Evolutionary conservation across 2,113 vertebrate genomes (phyloP).

Genomic region (Amphiprion ocellaris): DNA sequence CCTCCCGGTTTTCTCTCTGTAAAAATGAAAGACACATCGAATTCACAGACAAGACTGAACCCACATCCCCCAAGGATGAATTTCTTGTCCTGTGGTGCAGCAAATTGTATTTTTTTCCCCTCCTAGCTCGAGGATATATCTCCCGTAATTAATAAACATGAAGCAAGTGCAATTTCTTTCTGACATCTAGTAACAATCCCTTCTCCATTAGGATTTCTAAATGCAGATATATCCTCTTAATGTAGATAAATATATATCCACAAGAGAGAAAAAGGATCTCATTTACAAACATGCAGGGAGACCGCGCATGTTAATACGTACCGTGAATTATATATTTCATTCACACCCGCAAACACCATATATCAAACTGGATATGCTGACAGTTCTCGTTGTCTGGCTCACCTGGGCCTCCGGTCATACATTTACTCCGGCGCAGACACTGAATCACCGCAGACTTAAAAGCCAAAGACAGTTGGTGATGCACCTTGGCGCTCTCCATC

Average conservation of each 20-base stretch:
- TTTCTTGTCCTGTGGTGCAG: conserved; percentile 68
- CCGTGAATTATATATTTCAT: conserved; percentile 28
- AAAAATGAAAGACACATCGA: conserved; percentile 72
- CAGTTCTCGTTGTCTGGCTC: conserved; percentile 38
- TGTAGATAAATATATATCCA: not conserved
- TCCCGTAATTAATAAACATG: conserved; percentile 74
- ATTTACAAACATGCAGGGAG: not conserved
- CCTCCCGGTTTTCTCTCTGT: conserved; percentile 57
- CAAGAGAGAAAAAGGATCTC: not conserved
- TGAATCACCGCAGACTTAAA: conserved; percentile 28
- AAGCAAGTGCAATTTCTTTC: conserved; percentile 41
- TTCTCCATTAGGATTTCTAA: conserved; percentile 26
- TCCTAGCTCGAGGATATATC: conserved; percentile 49
- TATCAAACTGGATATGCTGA: conserved; percentile 37
- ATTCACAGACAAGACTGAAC: conserved; percentile 70
- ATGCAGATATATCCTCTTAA: conserved; percentile 22
- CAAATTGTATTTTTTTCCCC: conserved; percentile 62
- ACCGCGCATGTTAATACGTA: conserved; percentile 20
- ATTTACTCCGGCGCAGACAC: conserved; percentile 35
- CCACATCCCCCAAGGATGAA: conserved; percentile 45
- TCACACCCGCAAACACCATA: conserved; percentile 11
- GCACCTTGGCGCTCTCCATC: conserved; percentile 36
- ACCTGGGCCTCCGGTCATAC: conserved; percentile 54
- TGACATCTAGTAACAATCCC: conserved; percentile 38
- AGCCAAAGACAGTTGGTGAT: conserved; percentile 41